These are phyloP conservation scores for Epizoanthus illoricatus DNA, from an alignment of 92 coral and sea anemone genomes.

Conservation along the genomic window DNA sequence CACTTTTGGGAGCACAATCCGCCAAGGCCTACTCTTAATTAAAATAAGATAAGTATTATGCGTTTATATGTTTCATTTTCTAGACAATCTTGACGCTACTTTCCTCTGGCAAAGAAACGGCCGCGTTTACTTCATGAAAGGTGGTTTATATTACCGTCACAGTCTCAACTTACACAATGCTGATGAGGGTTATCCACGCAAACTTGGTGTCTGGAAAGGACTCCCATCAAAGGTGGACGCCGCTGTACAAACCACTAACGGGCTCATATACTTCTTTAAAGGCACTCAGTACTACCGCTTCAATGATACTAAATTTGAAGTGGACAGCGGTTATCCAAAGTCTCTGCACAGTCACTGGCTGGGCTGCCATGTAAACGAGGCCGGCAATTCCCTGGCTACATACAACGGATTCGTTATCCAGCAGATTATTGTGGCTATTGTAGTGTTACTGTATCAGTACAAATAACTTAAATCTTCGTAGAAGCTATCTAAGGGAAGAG, in stretches of 20 bases:
- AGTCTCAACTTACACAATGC: conserved; percentile 50
- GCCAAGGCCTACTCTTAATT: no score
- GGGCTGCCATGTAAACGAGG: not conserved
- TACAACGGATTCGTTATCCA: no score
- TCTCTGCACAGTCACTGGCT: conserved; percentile 11
- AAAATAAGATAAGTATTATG: no score
- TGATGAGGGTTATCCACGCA: conserved; percentile 71
- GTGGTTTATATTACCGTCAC: conserved; percentile 69
- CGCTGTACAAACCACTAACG: conserved; percentile 33
- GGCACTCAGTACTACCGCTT: conserved; percentile 68
- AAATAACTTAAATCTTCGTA: no score
- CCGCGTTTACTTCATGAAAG: conserved; percentile 82
- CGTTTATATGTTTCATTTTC: not conserved
- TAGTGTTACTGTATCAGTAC: no score
- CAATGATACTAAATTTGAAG: conserved; percentile 53
- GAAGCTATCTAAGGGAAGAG: no score
- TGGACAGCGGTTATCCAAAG: conserved; percentile 70
- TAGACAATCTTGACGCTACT: conserved; percentile 1
- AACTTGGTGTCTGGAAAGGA: not conserved
- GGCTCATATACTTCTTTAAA: conserved; percentile 76
- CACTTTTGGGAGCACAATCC: no score
- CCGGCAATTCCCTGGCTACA: no score
- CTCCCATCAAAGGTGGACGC: not conserved
- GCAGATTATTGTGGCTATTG: no score
- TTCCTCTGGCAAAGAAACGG: conserved; percentile 38